These are phyloP conservation scores for Machaerirhynchus nigripectus DNA, from an alignment of 2,113 vertebrate genomes.

Conservation along the genomic window DNA sequence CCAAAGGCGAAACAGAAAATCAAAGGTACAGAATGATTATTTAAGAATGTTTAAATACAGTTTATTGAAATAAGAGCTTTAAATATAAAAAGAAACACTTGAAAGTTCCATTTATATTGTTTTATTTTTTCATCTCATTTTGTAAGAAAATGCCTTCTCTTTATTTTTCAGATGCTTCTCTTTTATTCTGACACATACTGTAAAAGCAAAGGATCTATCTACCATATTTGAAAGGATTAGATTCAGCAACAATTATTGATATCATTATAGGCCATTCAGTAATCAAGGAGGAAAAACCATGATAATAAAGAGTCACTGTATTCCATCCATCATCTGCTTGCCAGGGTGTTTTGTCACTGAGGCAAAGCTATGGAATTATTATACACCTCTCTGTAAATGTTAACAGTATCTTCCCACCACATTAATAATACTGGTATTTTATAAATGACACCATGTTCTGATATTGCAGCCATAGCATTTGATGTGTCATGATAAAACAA, in stretches of 20 bases:
- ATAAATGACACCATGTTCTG: conserved; percentile 38
- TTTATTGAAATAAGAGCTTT: conserved; percentile 72
- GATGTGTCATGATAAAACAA: conserved; percentile 40
- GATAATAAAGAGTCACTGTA: background rate
- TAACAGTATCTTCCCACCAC: background rate
- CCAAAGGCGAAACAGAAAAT: conserved; percentile 58
- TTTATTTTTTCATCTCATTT: conserved; percentile 77
- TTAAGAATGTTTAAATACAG: conserved; percentile 73
- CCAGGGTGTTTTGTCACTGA: conserved; percentile 7
- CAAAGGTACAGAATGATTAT: conserved; percentile 75
- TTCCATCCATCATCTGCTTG: background rate
- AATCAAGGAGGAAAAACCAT: background rate
- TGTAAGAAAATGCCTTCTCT: conserved; percentile 59
- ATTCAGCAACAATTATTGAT: background rate
- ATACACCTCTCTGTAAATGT: conserved; percentile 33
- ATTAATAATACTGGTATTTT: conserved; percentile 45
- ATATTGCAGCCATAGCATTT: conserved; percentile 34
- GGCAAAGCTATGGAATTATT: background rate
- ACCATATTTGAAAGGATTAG: background rate
- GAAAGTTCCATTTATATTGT: conserved; percentile 63
- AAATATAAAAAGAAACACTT: conserved; percentile 69
- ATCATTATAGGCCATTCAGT: background rate
- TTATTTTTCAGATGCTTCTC: conserved; percentile 25
- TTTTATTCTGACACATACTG: conserved; percentile 19
- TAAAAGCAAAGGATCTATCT: conserved; percentile 13